Conservation (phyloP, 2,797 vertebrate species). For the Gymnoscopelus braueri region DNA sequence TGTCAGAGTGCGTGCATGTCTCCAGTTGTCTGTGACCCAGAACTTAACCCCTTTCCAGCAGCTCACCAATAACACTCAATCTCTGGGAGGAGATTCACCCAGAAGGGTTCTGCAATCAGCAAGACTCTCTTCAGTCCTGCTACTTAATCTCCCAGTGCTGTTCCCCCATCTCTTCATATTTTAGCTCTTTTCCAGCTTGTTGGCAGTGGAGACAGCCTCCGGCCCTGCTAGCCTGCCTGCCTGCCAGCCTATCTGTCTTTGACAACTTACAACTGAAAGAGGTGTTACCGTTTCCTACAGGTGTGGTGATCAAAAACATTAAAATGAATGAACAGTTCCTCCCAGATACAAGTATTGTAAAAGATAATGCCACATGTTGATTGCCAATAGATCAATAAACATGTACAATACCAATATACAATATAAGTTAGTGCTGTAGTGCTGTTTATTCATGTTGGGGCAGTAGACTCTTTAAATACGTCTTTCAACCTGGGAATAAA, state of each 20-base stretch:
- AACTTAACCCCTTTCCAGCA: conserved; percentile 58
- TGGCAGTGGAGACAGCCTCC: conserved; percentile 42
- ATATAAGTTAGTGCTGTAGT: no score
- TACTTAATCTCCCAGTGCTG: conserved; percentile 58
- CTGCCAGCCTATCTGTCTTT: conserved; percentile 15
- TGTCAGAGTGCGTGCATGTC: conserved; percentile 28
- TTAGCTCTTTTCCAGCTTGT: conserved; percentile 37
- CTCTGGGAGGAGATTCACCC: conserved; percentile 55
- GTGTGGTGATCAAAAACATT: background rate
- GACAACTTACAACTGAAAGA: no score
- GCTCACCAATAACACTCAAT: conserved; percentile 57
- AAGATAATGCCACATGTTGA: no score
- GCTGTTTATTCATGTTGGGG: no score
- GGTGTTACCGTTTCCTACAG: background rate
- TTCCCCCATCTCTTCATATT: conserved; percentile 52
- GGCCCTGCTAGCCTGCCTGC: conserved; percentile 11
- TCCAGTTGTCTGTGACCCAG: conserved; percentile 51
- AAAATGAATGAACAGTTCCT: no score
- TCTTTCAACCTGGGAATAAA: no score
- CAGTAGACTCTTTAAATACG: no score
- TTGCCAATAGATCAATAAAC: no score
- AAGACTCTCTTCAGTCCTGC: conserved; percentile 43
- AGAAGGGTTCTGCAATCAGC: conserved; percentile 59
- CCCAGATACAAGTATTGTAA: no score
- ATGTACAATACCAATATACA: no score